These are phyloP conservation scores for Martes flavigula DNA, from an alignment of 2,797 vertebrate genomes.

Conservation along the genomic window DNA sequence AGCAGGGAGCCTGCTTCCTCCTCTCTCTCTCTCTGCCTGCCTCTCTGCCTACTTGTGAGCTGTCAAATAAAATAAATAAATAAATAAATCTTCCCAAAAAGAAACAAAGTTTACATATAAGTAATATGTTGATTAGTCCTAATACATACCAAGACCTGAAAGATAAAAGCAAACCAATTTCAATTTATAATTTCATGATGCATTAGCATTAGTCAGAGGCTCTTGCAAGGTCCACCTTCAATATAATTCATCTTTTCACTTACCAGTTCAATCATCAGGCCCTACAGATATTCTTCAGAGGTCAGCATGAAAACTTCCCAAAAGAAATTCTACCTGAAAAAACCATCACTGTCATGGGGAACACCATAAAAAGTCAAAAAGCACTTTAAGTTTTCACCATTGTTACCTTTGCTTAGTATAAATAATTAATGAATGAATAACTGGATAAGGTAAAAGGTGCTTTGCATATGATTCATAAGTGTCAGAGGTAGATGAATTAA, in stretches of 20 bases:
- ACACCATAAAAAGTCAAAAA: background rate
- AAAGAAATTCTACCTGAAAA: conserved; percentile 35
- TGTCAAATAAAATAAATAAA: too few relatives aligned
- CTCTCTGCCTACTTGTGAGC: too few relatives aligned
- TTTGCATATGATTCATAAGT: conserved; percentile 24
- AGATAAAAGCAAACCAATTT: conserved; percentile 11
- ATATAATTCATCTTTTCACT: conserved; percentile 33
- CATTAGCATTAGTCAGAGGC: conserved; percentile 19
- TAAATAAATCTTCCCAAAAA: background rate
- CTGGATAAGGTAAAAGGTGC: background rate
- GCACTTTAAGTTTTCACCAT: background rate
- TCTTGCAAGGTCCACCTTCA: background rate
- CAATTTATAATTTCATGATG: conserved; percentile 28
- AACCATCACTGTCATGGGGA: background rate
- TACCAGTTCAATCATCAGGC: conserved; percentile 36
- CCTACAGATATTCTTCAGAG: conserved; percentile 2
- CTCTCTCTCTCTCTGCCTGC: too few relatives aligned
- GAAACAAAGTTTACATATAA: background rate
- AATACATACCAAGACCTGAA: conserved; percentile 37
- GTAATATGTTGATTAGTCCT: background rate
- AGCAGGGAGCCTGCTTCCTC: too few relatives aligned
- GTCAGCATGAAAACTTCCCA: background rate
- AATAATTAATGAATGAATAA: background rate
- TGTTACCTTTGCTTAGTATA: background rate
- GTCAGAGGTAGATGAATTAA: background rate